Percentiles rank a stretch among this genome's conserved stretches.
Conservation (phyloP, 2,113 vertebrate genomes). For the Vidua chalybeata region DNA sequence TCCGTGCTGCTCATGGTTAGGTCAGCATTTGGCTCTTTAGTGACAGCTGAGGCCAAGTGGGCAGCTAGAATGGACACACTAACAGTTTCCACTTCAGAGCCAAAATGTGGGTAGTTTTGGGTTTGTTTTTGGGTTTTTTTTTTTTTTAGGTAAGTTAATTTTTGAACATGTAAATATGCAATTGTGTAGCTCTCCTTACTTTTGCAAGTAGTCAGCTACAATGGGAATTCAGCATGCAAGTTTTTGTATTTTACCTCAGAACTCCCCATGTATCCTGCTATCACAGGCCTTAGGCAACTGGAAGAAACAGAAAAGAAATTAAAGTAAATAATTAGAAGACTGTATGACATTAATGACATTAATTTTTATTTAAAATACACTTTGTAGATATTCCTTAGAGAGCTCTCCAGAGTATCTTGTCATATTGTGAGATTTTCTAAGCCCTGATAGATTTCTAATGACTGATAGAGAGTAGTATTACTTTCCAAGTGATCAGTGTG, state of each 20-base stretch:
- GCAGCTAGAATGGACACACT: background rate
- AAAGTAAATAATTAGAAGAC: background rate
- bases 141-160: background rate
- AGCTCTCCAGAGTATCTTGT: background rate
- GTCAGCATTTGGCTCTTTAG: background rate
- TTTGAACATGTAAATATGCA: background rate
- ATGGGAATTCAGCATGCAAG: background rate
- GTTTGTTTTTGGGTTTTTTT: too few relatives aligned
- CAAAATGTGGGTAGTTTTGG: background rate
- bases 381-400: background rate
- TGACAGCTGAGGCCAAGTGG: background rate
- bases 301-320: constrained; percentile 11
- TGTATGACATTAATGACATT: background rate
- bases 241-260: background rate
- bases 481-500: constrained; percentile 33
- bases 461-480: constrained; percentile 16
- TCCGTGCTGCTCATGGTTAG: fast-evolving
- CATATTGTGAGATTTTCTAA: constrained; percentile 28
- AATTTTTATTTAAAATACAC: constrained; percentile 13
- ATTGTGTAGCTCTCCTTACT: background rate
- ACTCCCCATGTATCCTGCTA: background rate
- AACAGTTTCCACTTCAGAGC: background rate
- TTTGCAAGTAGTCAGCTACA: background rate
- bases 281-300: background rate
- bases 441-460: constrained; percentile 7